These are phyloP conservation scores for Pseudochromis fuscus DNA, from an alignment of 2,797 vertebrate species.

Conservation along the genomic window DNA sequence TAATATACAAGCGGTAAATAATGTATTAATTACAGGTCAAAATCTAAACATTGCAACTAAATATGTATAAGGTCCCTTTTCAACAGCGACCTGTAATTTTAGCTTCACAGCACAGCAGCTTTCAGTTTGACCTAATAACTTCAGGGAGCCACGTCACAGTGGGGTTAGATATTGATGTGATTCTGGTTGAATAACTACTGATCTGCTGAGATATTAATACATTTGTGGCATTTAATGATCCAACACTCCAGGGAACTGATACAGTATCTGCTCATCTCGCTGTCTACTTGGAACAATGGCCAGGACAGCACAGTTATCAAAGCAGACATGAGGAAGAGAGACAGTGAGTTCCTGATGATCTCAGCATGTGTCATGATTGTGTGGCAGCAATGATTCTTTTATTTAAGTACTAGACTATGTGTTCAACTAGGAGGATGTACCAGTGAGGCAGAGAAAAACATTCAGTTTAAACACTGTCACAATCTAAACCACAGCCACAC, in stretches of 20 bases:
- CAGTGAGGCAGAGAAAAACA: conserved; percentile 17
- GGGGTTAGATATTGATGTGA: neutral
- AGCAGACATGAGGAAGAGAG: neutral
- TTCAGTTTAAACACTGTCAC: conserved; percentile 2
- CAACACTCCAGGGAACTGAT: neutral
- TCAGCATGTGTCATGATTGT: conserved; percentile 28
- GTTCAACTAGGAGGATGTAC: conserved; percentile 44
- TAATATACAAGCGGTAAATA: neutral
- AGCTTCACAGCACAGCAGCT: neutral
- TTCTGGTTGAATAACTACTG: conserved; percentile 12
- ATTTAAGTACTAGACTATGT: conserved; percentile 11
- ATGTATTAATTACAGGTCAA: neutral
- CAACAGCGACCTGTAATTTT: neutral
- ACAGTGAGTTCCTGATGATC: conserved; percentile 2
- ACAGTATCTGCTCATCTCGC: conserved; percentile 3
- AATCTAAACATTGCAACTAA: neutral
- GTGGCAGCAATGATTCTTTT: conserved; percentile 38
- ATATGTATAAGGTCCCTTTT: neutral
- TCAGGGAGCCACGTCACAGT: conserved; percentile 8
- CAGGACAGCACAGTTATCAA: conserved; percentile 20
- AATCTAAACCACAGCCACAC: conserved; percentile 10
- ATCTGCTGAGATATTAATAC: neutral
- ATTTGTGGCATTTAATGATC: conserved; percentile 3
- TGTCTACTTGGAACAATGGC: conserved; percentile 31
- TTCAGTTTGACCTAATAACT: conserved; percentile 19